Evolutionary conservation across 2,113 vertebrate genomes (phyloP).

Genomic region (Entomyzon cyanotis): DNA sequence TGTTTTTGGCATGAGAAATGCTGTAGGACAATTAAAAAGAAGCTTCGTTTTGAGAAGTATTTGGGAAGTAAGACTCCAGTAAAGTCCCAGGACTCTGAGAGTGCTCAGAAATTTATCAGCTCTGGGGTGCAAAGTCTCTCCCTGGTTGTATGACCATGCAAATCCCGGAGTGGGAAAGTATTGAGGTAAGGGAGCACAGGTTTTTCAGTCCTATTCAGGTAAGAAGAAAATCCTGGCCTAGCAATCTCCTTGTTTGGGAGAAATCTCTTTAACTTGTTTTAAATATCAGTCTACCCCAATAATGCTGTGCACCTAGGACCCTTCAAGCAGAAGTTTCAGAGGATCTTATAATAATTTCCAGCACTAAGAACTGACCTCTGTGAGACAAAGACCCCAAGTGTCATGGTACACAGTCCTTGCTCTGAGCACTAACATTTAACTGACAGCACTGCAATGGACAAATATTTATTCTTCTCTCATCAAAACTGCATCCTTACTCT

Average conservation of each 20-base stretch:
- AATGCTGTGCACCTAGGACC: neutral
- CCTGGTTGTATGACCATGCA: neutral
- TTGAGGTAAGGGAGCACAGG: fast-evolving
- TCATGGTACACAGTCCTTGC: neutral
- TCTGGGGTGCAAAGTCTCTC: neutral
- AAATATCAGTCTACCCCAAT: neutral
- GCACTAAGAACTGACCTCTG: neutral
- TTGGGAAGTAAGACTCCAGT: neutral
- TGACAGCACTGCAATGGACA: neutral
- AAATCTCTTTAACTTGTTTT: neutral
- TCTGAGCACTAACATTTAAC: neutral
- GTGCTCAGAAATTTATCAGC: neutral
- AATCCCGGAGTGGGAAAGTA: neutral
- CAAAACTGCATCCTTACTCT: neutral
- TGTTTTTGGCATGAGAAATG: conserved; percentile 4
- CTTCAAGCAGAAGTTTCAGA: neutral
- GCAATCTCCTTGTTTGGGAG: neutral
- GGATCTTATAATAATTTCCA: neutral
- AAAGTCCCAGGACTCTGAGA: neutral
- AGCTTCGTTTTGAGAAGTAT: neutral
- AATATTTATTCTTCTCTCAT: neutral
- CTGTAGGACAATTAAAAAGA: neutral
- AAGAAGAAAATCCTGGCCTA: neutral
- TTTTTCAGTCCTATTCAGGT: neutral
- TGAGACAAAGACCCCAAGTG: neutral